Base-by-base conservation (phyloP, 2,113 vertebrate genomes). In the Ceratotherium simum region DNA sequence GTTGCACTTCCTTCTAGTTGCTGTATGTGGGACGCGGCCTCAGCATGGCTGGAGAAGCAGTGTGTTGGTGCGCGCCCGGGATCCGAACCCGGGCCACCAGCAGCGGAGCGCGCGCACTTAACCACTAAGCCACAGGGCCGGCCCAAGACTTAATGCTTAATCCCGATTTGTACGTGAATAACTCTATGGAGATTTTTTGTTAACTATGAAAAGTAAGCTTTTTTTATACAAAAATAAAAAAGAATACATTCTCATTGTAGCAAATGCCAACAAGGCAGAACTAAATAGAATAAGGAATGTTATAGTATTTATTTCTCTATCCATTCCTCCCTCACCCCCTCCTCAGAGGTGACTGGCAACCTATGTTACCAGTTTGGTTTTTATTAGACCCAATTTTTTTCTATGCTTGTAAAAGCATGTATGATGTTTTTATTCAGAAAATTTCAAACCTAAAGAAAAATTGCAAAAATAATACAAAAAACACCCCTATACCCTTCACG, bases 391-490 rank as follows among this genome's bases (percentile, higher is more conserved):
- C 36, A 51, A 48, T 12, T 48, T 88, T 86, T 76, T 76, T 8
- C 46, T 36, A 18, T 48, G 21, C 33, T 80, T 81, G 17, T 64
- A 31, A 25, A 73, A 83, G 23, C 31, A 48, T 72, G 11, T 17
- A n/a, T 23, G 16, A 82, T 36, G 5, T 76, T 91, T 95, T 73
- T 42, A 70, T 11, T 80, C 54, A 23, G 78, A 64, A 90, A 81
- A 85, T n/a, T n/a, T 75, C 36, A 97, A 81, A 64, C 8, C 58
- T 90, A 21, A 70, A 85, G 46, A 76, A 81, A 73, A 93, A 48
- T 33, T 25, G 21, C 64, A 72, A 89, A 92, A 93, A 46, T 21
- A 51, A 25, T 65, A 33, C n/a, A 31, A 31, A 42, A 75, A 56
- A 56, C 25, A 48, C 14, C 27, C 17, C 4, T 51, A 27, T 7